Evolutionary conservation across 2,113 vertebrate genomes (phyloP).

Genomic region (Leucoraja erinaceus): DNA sequence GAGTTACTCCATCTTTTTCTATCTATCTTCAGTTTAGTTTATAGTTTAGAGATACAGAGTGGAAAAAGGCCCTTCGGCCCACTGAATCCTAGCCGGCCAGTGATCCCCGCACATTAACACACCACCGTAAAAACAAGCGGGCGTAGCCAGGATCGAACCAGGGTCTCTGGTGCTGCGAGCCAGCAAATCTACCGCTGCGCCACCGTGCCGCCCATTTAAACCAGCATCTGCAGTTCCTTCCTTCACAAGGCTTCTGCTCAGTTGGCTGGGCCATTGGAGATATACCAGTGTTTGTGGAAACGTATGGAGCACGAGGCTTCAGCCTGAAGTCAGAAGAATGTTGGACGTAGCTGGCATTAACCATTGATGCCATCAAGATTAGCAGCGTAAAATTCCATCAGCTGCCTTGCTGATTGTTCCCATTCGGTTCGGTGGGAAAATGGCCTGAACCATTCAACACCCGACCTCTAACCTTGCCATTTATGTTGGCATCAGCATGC

Average conservation of each 20-base stretch:
- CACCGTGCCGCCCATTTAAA: too few relatives aligned
- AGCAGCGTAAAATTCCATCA: neutral
- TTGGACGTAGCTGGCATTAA: neutral
- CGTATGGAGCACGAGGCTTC: neutral
- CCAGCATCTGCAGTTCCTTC: too few relatives aligned
- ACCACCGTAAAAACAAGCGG: too few relatives aligned
- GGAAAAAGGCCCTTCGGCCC: too few relatives aligned
- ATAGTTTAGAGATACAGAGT: too few relatives aligned
- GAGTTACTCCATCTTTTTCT: too few relatives aligned
- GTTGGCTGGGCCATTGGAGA: neutral
- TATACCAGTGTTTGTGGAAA: neutral
- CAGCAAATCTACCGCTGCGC: too few relatives aligned
- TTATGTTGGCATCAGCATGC: slow-evolving; percentile 10
- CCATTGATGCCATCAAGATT: neutral
- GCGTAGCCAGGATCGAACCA: too few relatives aligned
- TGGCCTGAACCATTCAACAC: neutral
- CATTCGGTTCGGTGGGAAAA: slow-evolving; percentile 24
- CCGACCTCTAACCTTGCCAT: neutral
- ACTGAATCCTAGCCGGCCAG: too few relatives aligned
- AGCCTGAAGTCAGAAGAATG: neutral
- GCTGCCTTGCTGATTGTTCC: neutral
- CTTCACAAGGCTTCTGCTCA: neutral
- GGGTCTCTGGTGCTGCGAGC: too few relatives aligned
- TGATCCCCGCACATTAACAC: too few relatives aligned
- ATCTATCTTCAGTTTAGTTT: too few relatives aligned